Base-by-base conservation (phyloP, 2,888 invertebrate species). In the Arge pagana region DNA sequence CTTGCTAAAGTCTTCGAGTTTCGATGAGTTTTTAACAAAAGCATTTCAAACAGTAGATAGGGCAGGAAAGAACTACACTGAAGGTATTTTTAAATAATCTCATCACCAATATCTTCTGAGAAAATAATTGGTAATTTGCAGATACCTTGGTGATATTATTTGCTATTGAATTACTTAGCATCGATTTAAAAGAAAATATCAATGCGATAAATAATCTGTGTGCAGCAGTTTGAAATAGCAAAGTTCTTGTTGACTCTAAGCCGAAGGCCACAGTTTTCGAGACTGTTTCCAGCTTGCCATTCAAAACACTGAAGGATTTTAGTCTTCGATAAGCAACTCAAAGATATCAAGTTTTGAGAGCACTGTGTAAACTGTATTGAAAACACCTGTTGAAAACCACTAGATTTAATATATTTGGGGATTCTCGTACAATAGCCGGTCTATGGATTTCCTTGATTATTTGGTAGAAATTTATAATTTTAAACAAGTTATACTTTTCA, bases 91-190 rank as follows among this genome's bases (percentile, higher is more conserved):
- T 8, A 40, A 40, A 40, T 40, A 13, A 40, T 15, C 24, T 8
- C 8, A 24, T 40, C 4, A 40, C 24, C 4, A 8, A 26, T 24
- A 26, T 24, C 16, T 40, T 24, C 13, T 26, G 26, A 13, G 18
- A 26, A 8, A 40, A 24, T 15, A 15, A 24, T n/a, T 26, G n/a
- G n/a, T 40, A 24, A 40, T 26, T 39, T 40, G 6, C 24, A 40
- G 26, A 40, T 40, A 40, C 40, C 15, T 15, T 40, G n/a, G 15
- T 40, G 40, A 24, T 40, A 26, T 40, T 40, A 16, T 40, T 26
- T 10, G 26, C 40, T 11, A 1, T 26, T 2, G 26, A 40, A 40
- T 24, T 10, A 40, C 40, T 40, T 3, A 40, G 40, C 40, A 16
- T 7, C 16, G 40, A 40, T 11, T 2, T 40, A 5, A 24, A 26